Evolutionary conservation across 2,113 vertebrate genomes (phyloP).

Genomic region (Aepyceros melampus): DNA sequence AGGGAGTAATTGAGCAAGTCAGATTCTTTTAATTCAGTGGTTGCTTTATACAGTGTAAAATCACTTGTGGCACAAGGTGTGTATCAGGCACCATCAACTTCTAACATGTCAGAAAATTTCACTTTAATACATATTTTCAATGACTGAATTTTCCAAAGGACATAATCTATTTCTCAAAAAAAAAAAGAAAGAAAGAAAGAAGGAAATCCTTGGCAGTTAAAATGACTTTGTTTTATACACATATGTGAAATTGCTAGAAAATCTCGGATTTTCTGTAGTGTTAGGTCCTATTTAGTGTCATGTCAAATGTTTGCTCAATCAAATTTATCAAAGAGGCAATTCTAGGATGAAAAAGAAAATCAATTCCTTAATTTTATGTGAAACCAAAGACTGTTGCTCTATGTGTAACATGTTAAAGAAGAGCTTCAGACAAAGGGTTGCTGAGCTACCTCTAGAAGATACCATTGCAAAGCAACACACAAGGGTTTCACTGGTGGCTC

Average conservation of each 20-base stretch:
- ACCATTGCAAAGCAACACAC: not conserved
- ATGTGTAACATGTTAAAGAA: not conserved
- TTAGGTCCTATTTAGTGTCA: not conserved
- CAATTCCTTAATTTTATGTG: not conserved
- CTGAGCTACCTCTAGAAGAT: not conserved
- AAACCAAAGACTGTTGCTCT: not conserved
- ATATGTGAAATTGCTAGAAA: not conserved
- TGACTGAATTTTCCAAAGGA: conserved; percentile 42
- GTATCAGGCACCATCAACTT: not conserved
- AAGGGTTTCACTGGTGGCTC: not conserved
- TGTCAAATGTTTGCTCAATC: not conserved
- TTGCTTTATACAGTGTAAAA: conserved; percentile 39
- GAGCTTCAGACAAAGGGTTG: not conserved
- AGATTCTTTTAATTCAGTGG: not conserved
- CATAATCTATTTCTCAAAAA: not conserved
- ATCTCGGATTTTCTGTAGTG: not conserved
- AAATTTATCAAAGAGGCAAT: not conserved
- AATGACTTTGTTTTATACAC: not conserved
- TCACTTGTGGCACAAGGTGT: not conserved
- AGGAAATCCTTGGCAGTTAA: not conserved
- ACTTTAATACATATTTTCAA: conserved; percentile 35
- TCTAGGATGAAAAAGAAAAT: conserved; percentile 6
- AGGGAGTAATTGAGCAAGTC: not conserved
- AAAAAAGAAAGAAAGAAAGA: not conserved
- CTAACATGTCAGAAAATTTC: not conserved